phyloP scores from a whole-genome alignment of 1,140 invertebrate species.

The Macrocentrus cingulum region DNA sequence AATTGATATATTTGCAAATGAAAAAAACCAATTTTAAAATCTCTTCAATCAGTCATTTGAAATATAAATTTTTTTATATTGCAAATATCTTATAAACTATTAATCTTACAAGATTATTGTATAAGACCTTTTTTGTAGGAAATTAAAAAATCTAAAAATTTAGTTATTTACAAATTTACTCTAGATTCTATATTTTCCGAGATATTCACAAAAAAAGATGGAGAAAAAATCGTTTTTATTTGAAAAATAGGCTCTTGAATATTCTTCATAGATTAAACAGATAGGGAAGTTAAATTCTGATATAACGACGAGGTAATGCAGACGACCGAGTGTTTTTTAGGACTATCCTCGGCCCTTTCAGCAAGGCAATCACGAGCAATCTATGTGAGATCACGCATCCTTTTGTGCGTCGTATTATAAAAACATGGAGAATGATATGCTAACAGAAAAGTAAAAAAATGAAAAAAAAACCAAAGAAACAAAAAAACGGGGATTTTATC shows the following conservation, averaged over 20 bases:
- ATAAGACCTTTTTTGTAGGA: too few species aligned
- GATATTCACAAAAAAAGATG: too few species aligned
- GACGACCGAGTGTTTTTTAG: constrained; percentile 18
- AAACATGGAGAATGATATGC: neutral
- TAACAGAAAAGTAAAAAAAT: constrained; percentile 5
- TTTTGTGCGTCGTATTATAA: neutral
- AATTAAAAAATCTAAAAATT: too few species aligned
- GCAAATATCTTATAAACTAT: too few species aligned
- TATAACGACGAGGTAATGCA: constrained; percentile 28
- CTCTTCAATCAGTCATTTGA: too few species aligned
- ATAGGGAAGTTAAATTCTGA: constrained; percentile 21
- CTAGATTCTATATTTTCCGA: too few species aligned
- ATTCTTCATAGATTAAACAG: constrained; percentile 10
- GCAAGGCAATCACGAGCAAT: constrained; percentile 1
- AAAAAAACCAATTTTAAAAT: too few species aligned
- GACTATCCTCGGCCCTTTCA: neutral
- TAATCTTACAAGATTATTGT: too few species aligned
- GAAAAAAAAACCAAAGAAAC: constrained; percentile 2
- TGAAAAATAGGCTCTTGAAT: neutral
- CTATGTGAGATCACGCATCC: neutral
- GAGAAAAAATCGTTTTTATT: too few species aligned
- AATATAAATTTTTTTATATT: too few species aligned
- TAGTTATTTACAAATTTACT: too few species aligned
- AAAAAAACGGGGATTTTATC: constrained; percentile 48
- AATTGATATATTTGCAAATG: too few species aligned